Conservation (phyloP, 2,888 invertebrate species). For the Paralinhomoeus sp. region DNA sequence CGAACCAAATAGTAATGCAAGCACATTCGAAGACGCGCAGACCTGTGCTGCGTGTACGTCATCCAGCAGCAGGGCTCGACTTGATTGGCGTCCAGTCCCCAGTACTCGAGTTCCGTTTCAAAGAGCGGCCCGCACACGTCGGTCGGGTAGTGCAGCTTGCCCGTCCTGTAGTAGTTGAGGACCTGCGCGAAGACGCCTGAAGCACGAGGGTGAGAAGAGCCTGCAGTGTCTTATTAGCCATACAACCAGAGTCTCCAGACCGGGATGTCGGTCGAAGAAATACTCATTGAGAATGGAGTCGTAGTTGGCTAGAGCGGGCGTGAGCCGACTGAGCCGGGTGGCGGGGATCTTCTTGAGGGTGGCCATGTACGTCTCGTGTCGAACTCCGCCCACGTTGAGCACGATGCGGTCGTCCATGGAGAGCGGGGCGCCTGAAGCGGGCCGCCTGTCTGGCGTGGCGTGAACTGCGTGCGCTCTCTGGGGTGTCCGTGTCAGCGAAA, state of each 20-base stretch:
- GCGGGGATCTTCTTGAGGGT: conserved; percentile 68
- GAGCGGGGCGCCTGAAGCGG: too few relatives aligned
- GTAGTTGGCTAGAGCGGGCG: conserved; percentile 91
- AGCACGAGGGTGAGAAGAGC: too few relatives aligned
- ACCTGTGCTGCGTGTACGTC: conserved; percentile 60
- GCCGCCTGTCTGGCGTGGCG: too few relatives aligned
- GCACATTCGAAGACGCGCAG: conserved; percentile 11
- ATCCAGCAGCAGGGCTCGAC: conserved; percentile 99
- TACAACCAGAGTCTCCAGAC: too few relatives aligned
- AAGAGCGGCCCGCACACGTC: conserved; percentile 96
- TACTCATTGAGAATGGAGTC: conserved; percentile 97
- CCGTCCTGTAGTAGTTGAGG: conserved; percentile 64
- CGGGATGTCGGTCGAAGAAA: conserved; percentile 70
- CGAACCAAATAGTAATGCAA: too few relatives aligned
- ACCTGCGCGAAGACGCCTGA: conserved; percentile 73
- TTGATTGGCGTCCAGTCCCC: conserved; percentile 97
- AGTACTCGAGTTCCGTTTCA: conserved; percentile 89
- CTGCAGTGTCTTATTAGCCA: too few relatives aligned
- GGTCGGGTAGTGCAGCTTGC: conserved; percentile 93
- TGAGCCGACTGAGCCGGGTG: conserved; percentile 53
- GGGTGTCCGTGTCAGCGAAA: too few relatives aligned
- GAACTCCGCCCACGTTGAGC: conserved; percentile 74
- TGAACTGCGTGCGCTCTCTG: too few relatives aligned
- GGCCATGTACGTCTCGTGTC: conserved; percentile 39
- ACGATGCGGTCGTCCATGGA: conserved; percentile 69